phyloP scores from a whole-genome alignment of 2,113 vertebrate species.

The Harpagus bidentatus region DNA sequence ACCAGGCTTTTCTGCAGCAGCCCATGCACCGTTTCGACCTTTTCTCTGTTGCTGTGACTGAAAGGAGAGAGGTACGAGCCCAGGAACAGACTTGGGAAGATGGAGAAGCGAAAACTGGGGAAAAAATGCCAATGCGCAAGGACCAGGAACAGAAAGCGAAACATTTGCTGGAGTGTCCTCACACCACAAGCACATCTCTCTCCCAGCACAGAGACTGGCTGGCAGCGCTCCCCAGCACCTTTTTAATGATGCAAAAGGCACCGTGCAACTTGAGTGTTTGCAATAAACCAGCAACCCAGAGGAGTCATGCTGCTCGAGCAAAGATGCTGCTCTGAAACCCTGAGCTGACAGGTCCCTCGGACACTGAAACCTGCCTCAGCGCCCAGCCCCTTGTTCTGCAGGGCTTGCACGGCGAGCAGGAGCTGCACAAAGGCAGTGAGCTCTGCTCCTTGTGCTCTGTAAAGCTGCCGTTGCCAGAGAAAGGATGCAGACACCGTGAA shows the following conservation, averaged over 20 bases:
- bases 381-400: too few relatives aligned
- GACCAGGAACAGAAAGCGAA: background rate
- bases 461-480: background rate
- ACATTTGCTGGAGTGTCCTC: fast-evolving
- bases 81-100: background rate
- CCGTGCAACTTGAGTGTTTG: fast-evolving
- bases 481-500: background rate
- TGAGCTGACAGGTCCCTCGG: background rate
- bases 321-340: background rate
- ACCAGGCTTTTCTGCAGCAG: background rate
- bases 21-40: too few relatives aligned
- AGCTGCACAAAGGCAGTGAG: background rate
- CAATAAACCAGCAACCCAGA: background rate
- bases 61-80: background rate
- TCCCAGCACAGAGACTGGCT: fast-evolving
- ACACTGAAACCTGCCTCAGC: background rate
- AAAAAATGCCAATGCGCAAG: fast-evolving
- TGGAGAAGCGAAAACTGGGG: background rate
- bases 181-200: background rate
- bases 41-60: background rate
- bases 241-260: background rate
- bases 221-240: too few relatives aligned
- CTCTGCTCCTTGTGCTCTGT: background rate
- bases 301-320: fast-evolving
- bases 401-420: background rate